phyloP scores from a whole-genome alignment of 2,113 vertebrate species.

The Callaeas wilsoni region DNA sequence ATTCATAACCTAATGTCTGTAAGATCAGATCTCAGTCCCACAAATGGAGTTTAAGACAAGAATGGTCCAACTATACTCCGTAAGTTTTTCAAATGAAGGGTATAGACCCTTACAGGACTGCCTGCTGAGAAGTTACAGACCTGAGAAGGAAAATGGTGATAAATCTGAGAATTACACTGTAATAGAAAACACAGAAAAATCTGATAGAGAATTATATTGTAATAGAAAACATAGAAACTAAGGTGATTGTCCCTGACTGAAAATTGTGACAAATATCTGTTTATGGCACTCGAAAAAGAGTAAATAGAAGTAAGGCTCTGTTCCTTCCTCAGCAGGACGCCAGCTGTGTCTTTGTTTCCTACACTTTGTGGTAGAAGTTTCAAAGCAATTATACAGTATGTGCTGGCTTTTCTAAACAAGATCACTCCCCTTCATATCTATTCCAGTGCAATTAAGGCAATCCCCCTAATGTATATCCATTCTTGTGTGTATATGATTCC shows the following conservation, averaged over 20 bases:
- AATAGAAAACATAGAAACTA: not conserved
- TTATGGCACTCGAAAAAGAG: not conserved
- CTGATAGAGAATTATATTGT: not conserved
- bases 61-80: accelerated
- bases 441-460: not conserved
- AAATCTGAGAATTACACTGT: not conserved
- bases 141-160: not conserved
- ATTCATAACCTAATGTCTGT: accelerated
- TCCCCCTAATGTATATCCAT: not conserved
- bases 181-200: not conserved
- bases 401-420: not conserved
- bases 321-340: not conserved
- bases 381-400: not conserved
- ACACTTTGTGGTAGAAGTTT: not conserved
- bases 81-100: not conserved
- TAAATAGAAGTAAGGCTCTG: not conserved
- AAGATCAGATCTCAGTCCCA: not conserved
- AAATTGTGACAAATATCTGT: not conserved
- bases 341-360: not conserved
- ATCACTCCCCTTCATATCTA: not conserved
- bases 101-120: not conserved
- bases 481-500: too few relatives aligned
- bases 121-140: not conserved
- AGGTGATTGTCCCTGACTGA: not conserved
- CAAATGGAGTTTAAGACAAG: not conserved